Evolutionary conservation across 2,888 invertebrate genomes (phyloP), one percentile per base, ranked within the genome.

Genomic region (Gastrophysa polygoni): DNA sequence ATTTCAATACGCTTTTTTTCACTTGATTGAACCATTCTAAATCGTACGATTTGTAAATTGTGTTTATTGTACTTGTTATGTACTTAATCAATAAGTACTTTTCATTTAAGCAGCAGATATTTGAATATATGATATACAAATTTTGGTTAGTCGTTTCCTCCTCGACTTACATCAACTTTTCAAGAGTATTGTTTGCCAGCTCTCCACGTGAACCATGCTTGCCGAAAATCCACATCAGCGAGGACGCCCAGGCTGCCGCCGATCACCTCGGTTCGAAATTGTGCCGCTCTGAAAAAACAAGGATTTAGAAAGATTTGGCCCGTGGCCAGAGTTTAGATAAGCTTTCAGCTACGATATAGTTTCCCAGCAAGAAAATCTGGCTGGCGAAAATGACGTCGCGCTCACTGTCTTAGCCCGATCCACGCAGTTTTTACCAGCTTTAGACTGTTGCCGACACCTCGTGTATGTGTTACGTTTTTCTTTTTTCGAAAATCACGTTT

Each of bases 271-370:
- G 50, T 57, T n/a, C 49, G 52, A 62, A 60, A 63, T n/a, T 63
- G 50, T 54, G 61, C 47, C 60, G 65, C 64, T 48, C 63, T 63
- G 59, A 66, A 69, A 63, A 68, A 68, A 63, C 64, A 64, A 63
- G 65, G 59, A 70, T 69, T 66, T 64, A 68, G 64, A 68, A 69
- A 71, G 68, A 70, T 63, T 75, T 75, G 75, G 75, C 74, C 64
- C 57, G 59, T 63, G 68, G 73, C 74, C 74, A 73, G 70, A 72
- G 71, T 66, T 73, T 71, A 70, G 72, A 66, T 72, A 68, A 71
- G 72, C 71, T 63, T 62, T 67, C 63, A 66, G 66, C 58, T 68
- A 63, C 63, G 59, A 62, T 57, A 58, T 64, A 59, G 64, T 62
- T 64, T 63, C 66, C 69, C 64, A 64, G 69, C 64, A 63, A 61